phyloP scores from a whole-genome alignment of 2,113 vertebrate genomes.

The Cyanistes caeruleus region DNA sequence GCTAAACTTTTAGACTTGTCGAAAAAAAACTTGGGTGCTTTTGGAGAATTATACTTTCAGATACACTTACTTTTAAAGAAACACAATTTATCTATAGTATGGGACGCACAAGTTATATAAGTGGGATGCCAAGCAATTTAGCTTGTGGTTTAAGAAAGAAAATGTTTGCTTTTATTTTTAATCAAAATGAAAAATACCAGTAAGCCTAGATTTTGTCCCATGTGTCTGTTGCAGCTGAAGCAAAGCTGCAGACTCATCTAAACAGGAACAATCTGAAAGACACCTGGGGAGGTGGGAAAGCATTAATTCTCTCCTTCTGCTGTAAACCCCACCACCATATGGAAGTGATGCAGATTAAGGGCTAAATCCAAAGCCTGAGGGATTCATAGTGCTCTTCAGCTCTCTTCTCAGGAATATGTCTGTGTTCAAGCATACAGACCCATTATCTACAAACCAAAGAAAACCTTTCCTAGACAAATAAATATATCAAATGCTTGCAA shows the following conservation, averaged over 20 bases:
- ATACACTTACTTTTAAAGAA: not conserved
- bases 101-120: not conserved
- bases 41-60: not conserved
- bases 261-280: not conserved
- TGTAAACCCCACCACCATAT: not conserved
- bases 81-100: not conserved
- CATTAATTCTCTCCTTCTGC: not conserved
- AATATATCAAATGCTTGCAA: not conserved
- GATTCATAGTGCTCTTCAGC: not conserved
- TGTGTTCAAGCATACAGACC: not conserved
- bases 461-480: not conserved
- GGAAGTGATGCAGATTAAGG: not conserved
- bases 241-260: not conserved
- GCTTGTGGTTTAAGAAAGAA: not conserved
- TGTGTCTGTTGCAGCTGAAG: not conserved
- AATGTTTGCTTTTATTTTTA: not conserved
- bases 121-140: not conserved
- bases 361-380: not conserved
- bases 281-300: not conserved
- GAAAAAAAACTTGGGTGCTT: not conserved
- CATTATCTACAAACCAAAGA: not conserved
- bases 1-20: constrained; percentile 34
- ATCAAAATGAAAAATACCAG: not conserved
- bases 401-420: not conserved
- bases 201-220: not conserved